A percentile compares a stretch with the other conserved stretches of the same genome.
phyloP scores from a whole-genome alignment of 2,797 vertebrate species.

The Arrhamphus sclerolepis region DNA sequence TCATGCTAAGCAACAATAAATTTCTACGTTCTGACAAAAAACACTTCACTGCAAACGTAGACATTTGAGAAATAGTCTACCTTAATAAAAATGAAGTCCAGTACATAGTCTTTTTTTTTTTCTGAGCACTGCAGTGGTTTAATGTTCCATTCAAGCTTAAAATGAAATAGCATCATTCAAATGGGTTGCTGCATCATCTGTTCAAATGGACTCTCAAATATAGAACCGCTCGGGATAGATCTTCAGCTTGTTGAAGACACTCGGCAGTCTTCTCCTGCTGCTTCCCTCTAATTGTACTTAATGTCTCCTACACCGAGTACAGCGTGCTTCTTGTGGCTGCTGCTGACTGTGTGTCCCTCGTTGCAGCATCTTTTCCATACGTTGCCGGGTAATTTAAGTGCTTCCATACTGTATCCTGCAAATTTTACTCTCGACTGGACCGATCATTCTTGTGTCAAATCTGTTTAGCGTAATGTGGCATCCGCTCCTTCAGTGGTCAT shows the following conservation, averaged over 20 bases:
- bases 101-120: neutral
- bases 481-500: constrained; percentile 39
- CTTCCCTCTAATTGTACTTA: constrained; percentile 63
- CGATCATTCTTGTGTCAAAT: constrained; percentile 33
- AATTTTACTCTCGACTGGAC: constrained; percentile 18
- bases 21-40: constrained; percentile 16
- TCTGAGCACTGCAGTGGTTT: constrained; percentile 16
- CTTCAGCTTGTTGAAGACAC: constrained; percentile 31
- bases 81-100: too few relatives aligned
- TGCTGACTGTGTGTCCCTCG: constrained; percentile 14
- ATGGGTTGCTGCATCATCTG: constrained; percentile 45
- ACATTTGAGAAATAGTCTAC: constrained; percentile 4
- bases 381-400: constrained; percentile 34
- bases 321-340: constrained; percentile 43
- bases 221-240: constrained; percentile 32
- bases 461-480: constrained; percentile 19
- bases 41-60: constrained; percentile 3
- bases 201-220: constrained; percentile 20
- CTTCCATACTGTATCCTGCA: constrained; percentile 11
- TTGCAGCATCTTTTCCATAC: constrained; percentile 21
- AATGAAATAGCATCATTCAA: constrained; percentile 27
- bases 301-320: constrained; percentile 53
- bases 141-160: constrained; percentile 7
- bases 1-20: constrained; percentile 11
- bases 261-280: constrained; percentile 36